Evolutionary conservation across 2,113 vertebrate genomes (phyloP).

Genomic region (Sialia sialis): DNA sequence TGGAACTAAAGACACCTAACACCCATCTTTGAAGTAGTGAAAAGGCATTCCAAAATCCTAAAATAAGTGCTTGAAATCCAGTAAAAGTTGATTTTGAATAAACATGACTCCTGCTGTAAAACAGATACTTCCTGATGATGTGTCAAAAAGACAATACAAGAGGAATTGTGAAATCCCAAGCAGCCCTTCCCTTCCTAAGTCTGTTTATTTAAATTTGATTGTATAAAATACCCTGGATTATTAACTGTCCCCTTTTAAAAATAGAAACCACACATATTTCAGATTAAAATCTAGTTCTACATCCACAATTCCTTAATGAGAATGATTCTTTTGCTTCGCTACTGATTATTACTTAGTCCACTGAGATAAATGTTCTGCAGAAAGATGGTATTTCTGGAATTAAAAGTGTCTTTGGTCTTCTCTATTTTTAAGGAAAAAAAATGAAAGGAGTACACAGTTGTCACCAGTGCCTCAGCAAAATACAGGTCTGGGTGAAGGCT

Average conservation of each 20-base stretch:
- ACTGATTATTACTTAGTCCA: neutral
- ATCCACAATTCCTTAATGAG: neutral
- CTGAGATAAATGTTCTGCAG: neutral
- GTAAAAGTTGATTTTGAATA: neutral
- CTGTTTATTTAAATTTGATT: neutral
- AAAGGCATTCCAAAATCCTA: neutral
- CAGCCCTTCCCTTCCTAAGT: neutral
- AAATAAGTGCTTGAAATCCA: neutral
- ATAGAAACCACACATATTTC: neutral
- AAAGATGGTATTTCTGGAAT: neutral
- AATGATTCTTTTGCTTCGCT: neutral
- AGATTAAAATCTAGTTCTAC: neutral
- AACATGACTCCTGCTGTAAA: neutral
- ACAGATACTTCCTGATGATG: neutral
- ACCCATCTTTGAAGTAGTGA: neutral
- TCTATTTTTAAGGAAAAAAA: neutral
- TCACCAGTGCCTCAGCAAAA: neutral
- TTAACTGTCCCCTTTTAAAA: neutral
- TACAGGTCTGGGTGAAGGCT: neutral
- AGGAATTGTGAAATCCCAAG: neutral
- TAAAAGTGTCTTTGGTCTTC: neutral
- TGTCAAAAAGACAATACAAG: neutral
- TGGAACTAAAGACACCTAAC: neutral
- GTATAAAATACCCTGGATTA: neutral
- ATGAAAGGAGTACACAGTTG: neutral